Conservation (phyloP, 2,113 vertebrate species). For the Ptychochromis oligacanthus region DNA sequence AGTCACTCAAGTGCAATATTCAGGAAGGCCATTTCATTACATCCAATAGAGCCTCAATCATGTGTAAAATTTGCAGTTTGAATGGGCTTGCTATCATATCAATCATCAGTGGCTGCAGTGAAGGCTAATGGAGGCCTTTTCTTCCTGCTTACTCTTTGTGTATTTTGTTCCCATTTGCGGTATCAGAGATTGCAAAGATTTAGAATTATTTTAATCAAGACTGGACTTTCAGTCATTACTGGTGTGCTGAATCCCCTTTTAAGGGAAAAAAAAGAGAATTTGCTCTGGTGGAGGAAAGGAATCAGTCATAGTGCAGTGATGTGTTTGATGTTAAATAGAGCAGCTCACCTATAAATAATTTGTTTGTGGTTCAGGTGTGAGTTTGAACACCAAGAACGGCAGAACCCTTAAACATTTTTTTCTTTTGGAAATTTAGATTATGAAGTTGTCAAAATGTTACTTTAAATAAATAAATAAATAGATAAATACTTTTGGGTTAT, state of each 20-base stretch:
- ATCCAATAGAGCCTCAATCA: constrained; percentile 97
- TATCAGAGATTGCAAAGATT: constrained; percentile 80
- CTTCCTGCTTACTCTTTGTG: constrained; percentile 88
- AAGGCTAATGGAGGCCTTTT: constrained; percentile 89
- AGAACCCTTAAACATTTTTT: background rate
- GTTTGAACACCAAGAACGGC: background rate
- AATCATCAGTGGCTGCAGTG: constrained; percentile 85
- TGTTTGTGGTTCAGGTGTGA: background rate
- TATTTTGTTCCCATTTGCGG: constrained; percentile 86
- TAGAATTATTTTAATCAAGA: constrained; percentile 81
- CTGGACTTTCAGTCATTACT: constrained; percentile 73
- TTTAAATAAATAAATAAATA: no score
- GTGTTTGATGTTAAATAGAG: constrained; percentile 16
- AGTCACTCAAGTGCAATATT: constrained; percentile 89
- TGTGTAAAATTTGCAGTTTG: constrained; percentile 95
- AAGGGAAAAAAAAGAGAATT: constrained; percentile 40
- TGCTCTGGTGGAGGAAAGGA: constrained; percentile 35
- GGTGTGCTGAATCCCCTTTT: constrained; percentile 71
- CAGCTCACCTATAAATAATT: background rate
- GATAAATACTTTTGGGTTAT: no score
- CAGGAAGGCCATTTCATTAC: constrained; percentile 96
- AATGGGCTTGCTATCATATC: constrained; percentile 90
- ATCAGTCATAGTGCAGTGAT: constrained; percentile 26
- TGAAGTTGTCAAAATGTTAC: no score
- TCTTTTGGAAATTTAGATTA: background rate